These are phyloP conservation scores for Pelodiscus sinensis DNA, from an alignment of 2,113 vertebrate genomes.

Conservation along the genomic window DNA sequence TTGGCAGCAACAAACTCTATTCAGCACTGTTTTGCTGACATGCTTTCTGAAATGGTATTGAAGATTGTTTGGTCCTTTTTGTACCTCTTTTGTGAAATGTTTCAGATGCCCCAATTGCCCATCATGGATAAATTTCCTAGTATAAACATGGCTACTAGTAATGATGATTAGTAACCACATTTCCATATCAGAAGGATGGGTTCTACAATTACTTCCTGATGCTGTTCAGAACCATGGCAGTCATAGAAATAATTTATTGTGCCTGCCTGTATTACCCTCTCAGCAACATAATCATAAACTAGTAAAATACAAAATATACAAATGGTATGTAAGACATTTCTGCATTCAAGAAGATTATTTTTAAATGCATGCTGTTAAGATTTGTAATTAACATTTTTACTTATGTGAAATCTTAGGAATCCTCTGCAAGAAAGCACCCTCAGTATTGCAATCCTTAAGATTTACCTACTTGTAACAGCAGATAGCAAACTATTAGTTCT, in stretches of 20 bases:
- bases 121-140: background rate
- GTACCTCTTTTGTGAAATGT: background rate
- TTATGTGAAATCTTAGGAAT: background rate
- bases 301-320: slow-evolving; percentile 1
- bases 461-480: background rate
- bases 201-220: background rate
- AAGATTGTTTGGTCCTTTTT: background rate
- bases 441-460: background rate
- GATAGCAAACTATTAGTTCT: slow-evolving; percentile 26
- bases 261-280: background rate
- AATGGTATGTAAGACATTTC: slow-evolving; percentile 2
- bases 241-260: slow-evolving; percentile 35
- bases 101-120: background rate
- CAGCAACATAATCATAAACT: slow-evolving; percentile 5
- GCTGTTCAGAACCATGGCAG: background rate
- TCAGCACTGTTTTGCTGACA: background rate
- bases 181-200: background rate
- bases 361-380: background rate
- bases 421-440: background rate
- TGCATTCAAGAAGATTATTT: slow-evolving; percentile 7
- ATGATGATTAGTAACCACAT: background rate
- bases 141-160: background rate
- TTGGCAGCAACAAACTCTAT: background rate
- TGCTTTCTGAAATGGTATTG: background rate
- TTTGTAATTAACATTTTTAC: background rate